Evolutionary conservation across 2,888 invertebrate species (phyloP), one percentile per base, ranked within the genome.

Genomic region (Lithophane socia): DNA sequence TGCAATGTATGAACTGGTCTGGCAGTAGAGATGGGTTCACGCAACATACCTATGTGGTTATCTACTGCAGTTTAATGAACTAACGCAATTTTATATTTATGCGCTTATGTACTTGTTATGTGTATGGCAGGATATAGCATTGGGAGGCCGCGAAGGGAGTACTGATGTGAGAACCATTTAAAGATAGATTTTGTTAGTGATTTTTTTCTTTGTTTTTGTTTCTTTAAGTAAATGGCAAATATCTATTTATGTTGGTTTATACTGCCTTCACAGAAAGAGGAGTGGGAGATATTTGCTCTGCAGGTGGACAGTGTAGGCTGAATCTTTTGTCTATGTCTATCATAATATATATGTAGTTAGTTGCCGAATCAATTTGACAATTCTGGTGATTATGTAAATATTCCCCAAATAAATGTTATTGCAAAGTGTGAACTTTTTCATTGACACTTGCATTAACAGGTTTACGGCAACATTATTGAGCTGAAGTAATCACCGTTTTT

Each of bases 21-120:
- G 82, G 87, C 91, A 91, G 92, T 92, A 94, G 94, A 93, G 95
- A 92, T 91, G 94, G 90, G 92, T 93, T 92, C 92, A 88, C 80
- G 66, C 81, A 84, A 84, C 79, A 82, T 83, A 87, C 75, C 90
- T 86, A 84, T 83, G 83, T 86, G 64, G 72, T 84, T 77, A 88
- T 88, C 85, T 88, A 87, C 88, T 80, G 77, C 69, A 85, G 88
- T 87, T 81, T 88, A 88, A 86, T 86, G 88, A 88, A 85, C 88
- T 85, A 85, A 88, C 71, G 65, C 85, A 85, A 83, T 87, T 87
- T 86, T 85, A 86, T 88, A 81, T 88, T 86, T 87, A 82, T 84
- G 82, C 52, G 65, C 75, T 75, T 77, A 73, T 75, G 16, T 77
- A 68, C 63, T 67, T 5, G 64, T 75, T 80, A 69, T 79, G 49